Percentiles rank a stretch among this genome's conserved stretches.
phyloP scores from a whole-genome alignment of 2,113 vertebrate species.

The Bothrops jararaca region DNA sequence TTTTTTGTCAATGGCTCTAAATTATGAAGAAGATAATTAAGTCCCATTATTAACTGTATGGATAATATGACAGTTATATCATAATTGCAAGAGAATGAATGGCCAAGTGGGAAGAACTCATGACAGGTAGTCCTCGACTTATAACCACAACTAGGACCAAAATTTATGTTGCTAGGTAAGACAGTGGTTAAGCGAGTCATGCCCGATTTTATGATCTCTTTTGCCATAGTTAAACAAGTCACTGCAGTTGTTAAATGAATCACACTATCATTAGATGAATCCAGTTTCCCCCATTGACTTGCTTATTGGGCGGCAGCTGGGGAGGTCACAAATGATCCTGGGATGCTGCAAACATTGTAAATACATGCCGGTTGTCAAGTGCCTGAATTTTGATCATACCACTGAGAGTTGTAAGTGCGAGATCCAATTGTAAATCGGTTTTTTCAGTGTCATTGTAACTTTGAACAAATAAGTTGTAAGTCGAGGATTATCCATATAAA shows the following conservation, averaged over 20 bases:
- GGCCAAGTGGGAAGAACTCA: neutral
- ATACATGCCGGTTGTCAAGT: no score
- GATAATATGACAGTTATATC: neutral
- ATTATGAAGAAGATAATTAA: neutral
- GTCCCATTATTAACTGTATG: neutral
- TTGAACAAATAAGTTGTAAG: no score
- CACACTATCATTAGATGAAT: no score
- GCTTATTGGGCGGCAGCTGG: no score
- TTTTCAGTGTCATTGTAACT: no score
- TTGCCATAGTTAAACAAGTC: neutral
- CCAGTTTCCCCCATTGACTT: no score
- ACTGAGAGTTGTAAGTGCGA: no score
- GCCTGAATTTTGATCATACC: no score
- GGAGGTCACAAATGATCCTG: no score
- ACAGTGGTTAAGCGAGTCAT: neutral
- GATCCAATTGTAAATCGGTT: no score
- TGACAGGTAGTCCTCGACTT: neutral
- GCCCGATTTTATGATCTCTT: neutral
- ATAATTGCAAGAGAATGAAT: neutral
- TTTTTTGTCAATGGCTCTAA: neutral
- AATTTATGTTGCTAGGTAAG: neutral
- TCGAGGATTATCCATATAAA: neutral
- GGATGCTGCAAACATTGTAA: no score
- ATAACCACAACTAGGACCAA: neutral
- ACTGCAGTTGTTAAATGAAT: neutral